Evolutionary conservation across 2,888 invertebrate species (phyloP).

Genomic region (Papilio gigon): DNA sequence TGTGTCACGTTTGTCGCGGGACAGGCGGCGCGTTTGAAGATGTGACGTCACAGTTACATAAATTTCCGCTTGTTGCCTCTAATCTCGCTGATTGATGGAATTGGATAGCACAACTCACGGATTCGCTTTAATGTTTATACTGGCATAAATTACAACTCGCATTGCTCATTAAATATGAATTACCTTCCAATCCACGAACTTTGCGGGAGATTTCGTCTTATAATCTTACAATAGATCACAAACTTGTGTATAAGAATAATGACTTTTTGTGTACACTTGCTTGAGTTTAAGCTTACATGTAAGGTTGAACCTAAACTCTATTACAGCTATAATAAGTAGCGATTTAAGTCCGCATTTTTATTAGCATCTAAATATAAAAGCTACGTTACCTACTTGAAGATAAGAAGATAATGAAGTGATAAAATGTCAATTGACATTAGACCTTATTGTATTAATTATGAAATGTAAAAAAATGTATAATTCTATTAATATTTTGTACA

Average conservation of each 20-base stretch:
- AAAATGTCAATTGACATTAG: neutral
- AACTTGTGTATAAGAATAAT: neutral
- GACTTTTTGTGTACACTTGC: neutral
- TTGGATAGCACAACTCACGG: slow-evolving; percentile 25
- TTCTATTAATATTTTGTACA: neutral
- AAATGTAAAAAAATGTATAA: too few species aligned
- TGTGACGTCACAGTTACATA: slow-evolving; percentile 36
- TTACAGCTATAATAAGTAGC: neutral
- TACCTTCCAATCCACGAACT: slow-evolving; percentile 34
- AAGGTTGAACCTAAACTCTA: neutral
- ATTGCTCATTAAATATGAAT: slow-evolving; percentile 44
- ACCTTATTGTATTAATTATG: neutral
- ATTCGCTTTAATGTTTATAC: slow-evolving; percentile 30
- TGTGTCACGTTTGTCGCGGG: slow-evolving; percentile 36
- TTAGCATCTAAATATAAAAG: too few species aligned
- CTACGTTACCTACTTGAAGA: too few species aligned
- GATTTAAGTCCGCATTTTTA: neutral
- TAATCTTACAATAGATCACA: slow-evolving; percentile 30
- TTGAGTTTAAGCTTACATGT: neutral
- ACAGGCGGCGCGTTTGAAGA: slow-evolving; percentile 39
- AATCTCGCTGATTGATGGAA: slow-evolving; percentile 39
- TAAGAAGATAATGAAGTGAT: too few species aligned
- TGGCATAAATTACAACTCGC: slow-evolving; percentile 26
- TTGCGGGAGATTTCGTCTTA: slow-evolving; percentile 36
- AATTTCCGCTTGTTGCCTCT: slow-evolving; percentile 36